phyloP scores from a whole-genome alignment of 2,797 vertebrate species.

The Sebastes nivosus region DNA sequence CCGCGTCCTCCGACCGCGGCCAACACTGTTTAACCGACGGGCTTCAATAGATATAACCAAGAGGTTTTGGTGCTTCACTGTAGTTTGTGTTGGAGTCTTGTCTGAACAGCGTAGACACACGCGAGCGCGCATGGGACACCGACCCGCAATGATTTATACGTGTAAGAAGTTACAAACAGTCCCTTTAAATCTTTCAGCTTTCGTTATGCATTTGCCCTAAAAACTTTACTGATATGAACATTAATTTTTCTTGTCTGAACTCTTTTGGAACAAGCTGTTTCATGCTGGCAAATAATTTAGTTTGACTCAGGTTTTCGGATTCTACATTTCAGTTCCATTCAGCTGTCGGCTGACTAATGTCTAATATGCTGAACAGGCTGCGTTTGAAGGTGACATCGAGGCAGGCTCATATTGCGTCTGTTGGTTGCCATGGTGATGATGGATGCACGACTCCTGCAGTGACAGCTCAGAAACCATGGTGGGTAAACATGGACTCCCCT shows the following conservation, averaged over 20 bases:
- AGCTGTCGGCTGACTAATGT: neutral
- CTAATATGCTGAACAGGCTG: neutral
- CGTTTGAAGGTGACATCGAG: slow-evolving; percentile 47
- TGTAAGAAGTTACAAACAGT: too few relatives aligned
- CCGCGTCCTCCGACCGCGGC: too few relatives aligned
- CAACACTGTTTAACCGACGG: too few relatives aligned
- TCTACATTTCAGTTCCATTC: neutral
- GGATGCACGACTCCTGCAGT: slow-evolving; percentile 51
- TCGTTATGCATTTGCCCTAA: neutral
- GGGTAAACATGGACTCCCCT: slow-evolving; percentile 77
- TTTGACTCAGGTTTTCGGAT: neutral
- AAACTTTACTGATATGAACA: neutral
- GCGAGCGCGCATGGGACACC: too few relatives aligned
- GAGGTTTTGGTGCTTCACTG: too few relatives aligned
- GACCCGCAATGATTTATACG: too few relatives aligned
- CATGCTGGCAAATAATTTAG: neutral
- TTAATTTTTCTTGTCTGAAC: neutral
- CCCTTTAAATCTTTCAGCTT: neutral
- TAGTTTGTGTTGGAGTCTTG: too few relatives aligned
- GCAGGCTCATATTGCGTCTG: slow-evolving; percentile 16
- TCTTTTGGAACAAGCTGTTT: neutral
- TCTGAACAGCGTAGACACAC: too few relatives aligned
- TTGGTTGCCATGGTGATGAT: slow-evolving; percentile 50
- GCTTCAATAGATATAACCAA: too few relatives aligned
- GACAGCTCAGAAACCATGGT: slow-evolving; percentile 69